Conservation (phyloP, 2,113 vertebrate genomes). For the Misgurnus mizolepis region DNA sequence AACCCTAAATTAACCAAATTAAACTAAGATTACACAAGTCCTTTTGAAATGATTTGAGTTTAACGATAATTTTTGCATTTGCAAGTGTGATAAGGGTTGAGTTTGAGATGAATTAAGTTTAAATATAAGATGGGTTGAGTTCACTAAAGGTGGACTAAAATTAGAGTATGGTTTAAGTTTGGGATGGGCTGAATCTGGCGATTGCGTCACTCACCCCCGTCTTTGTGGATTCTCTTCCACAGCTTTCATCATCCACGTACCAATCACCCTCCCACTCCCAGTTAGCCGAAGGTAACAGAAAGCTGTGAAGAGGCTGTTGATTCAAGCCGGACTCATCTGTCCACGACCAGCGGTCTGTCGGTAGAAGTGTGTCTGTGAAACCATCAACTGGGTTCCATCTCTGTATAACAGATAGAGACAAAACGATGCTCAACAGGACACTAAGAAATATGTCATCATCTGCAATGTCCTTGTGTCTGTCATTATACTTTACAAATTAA, state of each 20-base stretch:
- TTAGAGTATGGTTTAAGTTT: no score
- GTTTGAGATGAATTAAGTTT: background rate
- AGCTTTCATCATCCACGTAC: conserved; percentile 97
- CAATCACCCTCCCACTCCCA: conserved; percentile 99
- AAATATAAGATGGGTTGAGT: no score
- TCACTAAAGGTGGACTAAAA: background rate
- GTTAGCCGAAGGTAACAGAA: conserved; percentile 85
- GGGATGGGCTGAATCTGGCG: background rate
- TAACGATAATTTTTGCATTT: no score
- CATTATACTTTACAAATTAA: background rate
- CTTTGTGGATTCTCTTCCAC: conserved; percentile 91
- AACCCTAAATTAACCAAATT: conserved; percentile 76
- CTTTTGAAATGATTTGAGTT: no score
- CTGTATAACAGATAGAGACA: conserved; percentile 66
- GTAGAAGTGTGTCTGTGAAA: conserved; percentile 91
- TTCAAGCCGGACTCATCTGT: conserved; percentile 90
- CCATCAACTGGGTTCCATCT: conserved; percentile 97
- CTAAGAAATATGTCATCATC: background rate
- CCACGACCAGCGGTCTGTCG: conserved; percentile 97
- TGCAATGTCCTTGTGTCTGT: background rate
- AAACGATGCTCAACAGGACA: background rate
- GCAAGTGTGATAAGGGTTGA: no score
- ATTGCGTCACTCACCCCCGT: conserved; percentile 85
- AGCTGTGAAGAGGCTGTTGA: conserved; percentile 86
- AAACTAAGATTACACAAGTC: background rate